Evolutionary conservation across 2,888 invertebrate genomes (phyloP).

Genomic region (Lasioglossum morio): DNA sequence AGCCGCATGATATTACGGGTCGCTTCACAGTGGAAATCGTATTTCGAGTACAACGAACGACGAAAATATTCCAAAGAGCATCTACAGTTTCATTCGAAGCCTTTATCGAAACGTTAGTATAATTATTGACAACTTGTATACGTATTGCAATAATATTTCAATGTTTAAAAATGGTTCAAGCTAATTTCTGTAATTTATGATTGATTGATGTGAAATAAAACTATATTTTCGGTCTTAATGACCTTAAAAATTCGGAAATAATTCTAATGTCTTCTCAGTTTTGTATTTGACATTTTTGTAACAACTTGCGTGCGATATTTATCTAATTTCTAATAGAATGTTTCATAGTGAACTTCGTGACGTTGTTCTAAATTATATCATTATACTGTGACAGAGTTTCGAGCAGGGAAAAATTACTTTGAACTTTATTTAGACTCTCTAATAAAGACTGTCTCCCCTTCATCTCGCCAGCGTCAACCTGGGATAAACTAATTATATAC

Average conservation of each 20-base stretch:
- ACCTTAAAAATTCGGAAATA: too few species aligned
- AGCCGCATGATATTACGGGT: not conserved
- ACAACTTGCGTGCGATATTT: too few species aligned
- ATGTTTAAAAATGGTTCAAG: not conserved
- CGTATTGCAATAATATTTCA: not conserved
- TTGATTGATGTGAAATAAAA: too few species aligned
- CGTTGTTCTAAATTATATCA: not conserved
- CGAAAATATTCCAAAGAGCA: not conserved
- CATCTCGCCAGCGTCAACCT: not conserved
- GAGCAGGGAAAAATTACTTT: not conserved
- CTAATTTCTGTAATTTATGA: not conserved
- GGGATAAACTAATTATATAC: constrained; percentile 54
- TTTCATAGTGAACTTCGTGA: not conserved
- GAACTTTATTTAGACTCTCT: constrained; percentile 16
- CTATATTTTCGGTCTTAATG: too few species aligned
- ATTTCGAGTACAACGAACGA: not conserved
- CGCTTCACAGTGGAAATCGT: not conserved
- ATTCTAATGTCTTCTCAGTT: too few species aligned
- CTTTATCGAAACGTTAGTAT: not conserved
- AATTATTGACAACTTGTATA: not conserved
- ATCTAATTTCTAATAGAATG: not conserved
- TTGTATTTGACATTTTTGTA: too few species aligned
- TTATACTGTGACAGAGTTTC: not conserved
- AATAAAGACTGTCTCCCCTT: not conserved
- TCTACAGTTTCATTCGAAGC: not conserved